A percentile compares a stretch with the other conserved stretches of the same genome.
These are phyloP conservation scores for Kryphioiulus occultus DNA, from an alignment of 2,888 invertebrate genomes.

Conservation along the genomic window DNA sequence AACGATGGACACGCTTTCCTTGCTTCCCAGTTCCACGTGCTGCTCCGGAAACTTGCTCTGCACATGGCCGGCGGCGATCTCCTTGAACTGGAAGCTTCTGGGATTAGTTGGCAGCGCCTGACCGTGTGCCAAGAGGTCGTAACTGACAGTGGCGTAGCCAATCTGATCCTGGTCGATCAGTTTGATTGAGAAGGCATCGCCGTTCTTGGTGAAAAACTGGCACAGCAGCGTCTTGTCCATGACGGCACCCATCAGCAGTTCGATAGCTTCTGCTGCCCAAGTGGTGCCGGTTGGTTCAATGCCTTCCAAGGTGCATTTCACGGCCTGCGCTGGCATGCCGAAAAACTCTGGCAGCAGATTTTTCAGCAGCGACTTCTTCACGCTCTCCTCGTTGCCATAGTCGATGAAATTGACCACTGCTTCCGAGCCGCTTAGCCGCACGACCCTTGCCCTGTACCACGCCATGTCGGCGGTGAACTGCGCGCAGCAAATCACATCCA, in stretches of 20 bases:
- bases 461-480: slow-evolving; percentile 58
- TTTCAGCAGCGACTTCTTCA: slow-evolving; percentile 56
- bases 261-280: slow-evolving; percentile 55
- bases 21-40: background rate
- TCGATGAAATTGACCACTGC: slow-evolving; percentile 59
- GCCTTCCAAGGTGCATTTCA: slow-evolving; percentile 56
- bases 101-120: background rate
- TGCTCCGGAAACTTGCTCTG: background rate
- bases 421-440: background rate
- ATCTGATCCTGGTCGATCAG: background rate
- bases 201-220: background rate
- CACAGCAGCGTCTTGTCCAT: slow-evolving; percentile 49
- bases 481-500: slow-evolving; percentile 54
- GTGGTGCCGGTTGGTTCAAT: slow-evolving; percentile 47
- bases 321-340: slow-evolving; percentile 57
- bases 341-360: slow-evolving; percentile 57
- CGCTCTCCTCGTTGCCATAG: slow-evolving; percentile 60
- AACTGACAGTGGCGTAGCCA: background rate
- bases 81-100: background rate
- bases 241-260: slow-evolving; percentile 50
- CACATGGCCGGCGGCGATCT: background rate
- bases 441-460: slow-evolving; percentile 59
- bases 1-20: background rate
- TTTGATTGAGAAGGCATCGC: background rate
- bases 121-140: background rate